Evolutionary conservation across 2,797 vertebrate genomes (phyloP).

Genomic region (Sebastes hopkinsi): DNA sequence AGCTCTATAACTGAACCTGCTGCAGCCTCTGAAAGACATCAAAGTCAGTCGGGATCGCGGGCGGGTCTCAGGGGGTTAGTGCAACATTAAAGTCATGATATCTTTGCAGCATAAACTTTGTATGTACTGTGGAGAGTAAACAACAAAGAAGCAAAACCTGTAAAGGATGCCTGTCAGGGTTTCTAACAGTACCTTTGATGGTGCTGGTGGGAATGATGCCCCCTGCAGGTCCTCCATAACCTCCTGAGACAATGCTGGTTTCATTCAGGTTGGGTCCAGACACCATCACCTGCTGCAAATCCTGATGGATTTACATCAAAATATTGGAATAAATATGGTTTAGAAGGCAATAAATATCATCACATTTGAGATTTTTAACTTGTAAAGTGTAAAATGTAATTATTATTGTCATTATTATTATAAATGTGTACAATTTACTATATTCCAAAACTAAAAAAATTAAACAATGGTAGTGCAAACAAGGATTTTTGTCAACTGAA

Average conservation of each 20-base stretch:
- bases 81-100: background rate
- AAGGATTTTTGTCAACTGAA: background rate
- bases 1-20: too few species aligned
- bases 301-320: conserved; percentile 75
- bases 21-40: too few species aligned
- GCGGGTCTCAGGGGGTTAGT: too few species aligned
- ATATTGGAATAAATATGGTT: background rate
- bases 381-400: too few species aligned
- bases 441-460: background rate
- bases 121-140: background rate
- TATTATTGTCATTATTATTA: background rate
- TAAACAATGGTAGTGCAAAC: background rate
- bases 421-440: background rate
- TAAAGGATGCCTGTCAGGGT: background rate
- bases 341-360: background rate
- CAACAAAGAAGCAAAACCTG: background rate
- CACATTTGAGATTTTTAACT: background rate
- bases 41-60: too few species aligned
- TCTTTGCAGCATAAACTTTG: background rate
- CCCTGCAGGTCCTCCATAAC: conserved; percentile 93
- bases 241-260: conserved; percentile 96
- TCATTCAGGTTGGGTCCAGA: conserved; percentile 97
- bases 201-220: conserved; percentile 91
- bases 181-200: conserved; percentile 86
- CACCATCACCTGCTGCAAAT: conserved; percentile 98